Evolutionary conservation across 2,113 vertebrate species (phyloP), one percentile per base, ranked within the genome.

Genomic region (Oriolus oriolus): DNA sequence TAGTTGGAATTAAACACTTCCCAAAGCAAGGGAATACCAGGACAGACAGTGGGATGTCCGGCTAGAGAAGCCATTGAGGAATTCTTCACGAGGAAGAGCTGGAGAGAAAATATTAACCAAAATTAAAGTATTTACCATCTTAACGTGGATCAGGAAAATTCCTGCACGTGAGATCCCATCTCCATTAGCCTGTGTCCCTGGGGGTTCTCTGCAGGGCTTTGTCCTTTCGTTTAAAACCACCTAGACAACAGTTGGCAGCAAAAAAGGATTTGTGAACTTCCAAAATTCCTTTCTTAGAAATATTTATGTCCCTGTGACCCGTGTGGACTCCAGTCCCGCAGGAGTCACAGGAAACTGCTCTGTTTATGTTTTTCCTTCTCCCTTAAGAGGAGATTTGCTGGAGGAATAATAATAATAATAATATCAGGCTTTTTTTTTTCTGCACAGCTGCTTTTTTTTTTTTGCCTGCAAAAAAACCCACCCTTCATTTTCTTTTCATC

Each of bases 281-380:
- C 28, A 60, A 17, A 68, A 63, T 76, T 68, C 57, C 57, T 73
- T 49, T 45, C 57, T 50, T 71, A 21, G 26, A n/a, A 69, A 19
- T 39, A 28, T 79, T 80, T 37, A 47, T 63, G 45, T 68, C 41
- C 50, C 18, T 53, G 50, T 64, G 50, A 64, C n/a, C 63, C 69
- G 61, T 41, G 6, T 0, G 0, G 61, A 6, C 54, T 66, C 47
- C 39, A 19, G 17, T 64, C 82, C 35, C 8, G 1, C 56, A 24
- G 52, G 24, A 13, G 17, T 73, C 73, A 60, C 63, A 56, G 84
- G 77, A 70, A 76, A 59, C 63, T n/a, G 37, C 0, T 1, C 42
- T 54, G 20, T 42, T 57, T 4, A 23, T 76, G 27, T 22, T 53
- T 63, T 80, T 21, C 4, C 71, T 71, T 89, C 49, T 60, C 54